A percentile compares a stretch with the other conserved stretches of the same genome.
Conservation (phyloP, 2,888 invertebrate genomes). For the Urechis unicinctus region DNA sequence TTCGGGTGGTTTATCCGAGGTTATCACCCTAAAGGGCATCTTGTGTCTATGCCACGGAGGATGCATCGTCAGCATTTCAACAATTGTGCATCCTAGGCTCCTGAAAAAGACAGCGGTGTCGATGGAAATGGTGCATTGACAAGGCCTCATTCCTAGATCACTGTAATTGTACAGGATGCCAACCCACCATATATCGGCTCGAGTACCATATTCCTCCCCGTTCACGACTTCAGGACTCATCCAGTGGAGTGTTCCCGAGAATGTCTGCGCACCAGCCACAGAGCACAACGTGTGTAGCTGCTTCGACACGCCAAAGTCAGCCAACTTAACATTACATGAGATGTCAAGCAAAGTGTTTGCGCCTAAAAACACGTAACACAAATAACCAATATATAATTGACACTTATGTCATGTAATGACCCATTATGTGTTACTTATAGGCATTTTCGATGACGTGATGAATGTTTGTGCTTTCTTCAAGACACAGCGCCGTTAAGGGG, state of each 20-base stretch:
- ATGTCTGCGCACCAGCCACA: slow-evolving; percentile 27
- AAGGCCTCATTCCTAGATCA: no score
- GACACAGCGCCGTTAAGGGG: no score
- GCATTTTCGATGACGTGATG: no score
- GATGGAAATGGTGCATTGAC: no score
- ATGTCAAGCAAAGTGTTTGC: slow-evolving; percentile 53
- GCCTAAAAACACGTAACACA: no score
- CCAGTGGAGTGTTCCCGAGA: slow-evolving; percentile 50
- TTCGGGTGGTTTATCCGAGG: slow-evolving; percentile 35
- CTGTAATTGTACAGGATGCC: no score
- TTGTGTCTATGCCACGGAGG: slow-evolving; percentile 50
- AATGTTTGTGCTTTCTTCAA: no score
- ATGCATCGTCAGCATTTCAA: slow-evolving; percentile 48
- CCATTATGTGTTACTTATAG: no score
- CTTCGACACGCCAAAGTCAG: slow-evolving; percentile 53
- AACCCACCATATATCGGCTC: slow-evolving; percentile 51
- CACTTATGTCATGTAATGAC: no score
- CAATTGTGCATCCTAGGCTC: slow-evolving; percentile 51
- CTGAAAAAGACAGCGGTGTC: no score
- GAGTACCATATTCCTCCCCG: slow-evolving; percentile 48
- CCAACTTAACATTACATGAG: slow-evolving; percentile 52
- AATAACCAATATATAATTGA: no score
- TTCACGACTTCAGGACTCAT: slow-evolving; percentile 52
- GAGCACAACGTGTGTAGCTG: slow-evolving; percentile 46
- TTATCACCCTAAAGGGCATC: slow-evolving; percentile 50